Base-by-base conservation (phyloP, 2,888 invertebrate species). In the Caenorhabditis drosophilae region DNA sequence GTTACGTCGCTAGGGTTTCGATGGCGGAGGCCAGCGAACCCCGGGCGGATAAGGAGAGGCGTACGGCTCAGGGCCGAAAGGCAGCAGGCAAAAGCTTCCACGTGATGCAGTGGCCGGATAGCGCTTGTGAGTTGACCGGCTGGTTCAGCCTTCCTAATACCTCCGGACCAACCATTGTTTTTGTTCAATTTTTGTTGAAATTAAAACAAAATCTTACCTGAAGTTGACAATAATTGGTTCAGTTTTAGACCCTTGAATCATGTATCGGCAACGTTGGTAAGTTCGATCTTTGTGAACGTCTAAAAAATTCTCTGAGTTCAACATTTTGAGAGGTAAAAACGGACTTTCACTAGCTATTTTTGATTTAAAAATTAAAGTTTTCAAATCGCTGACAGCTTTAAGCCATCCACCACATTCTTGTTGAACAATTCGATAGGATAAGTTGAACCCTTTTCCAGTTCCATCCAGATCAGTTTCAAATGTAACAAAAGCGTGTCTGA, bases 401-500 rank as follows among this genome's bases (percentile, higher is more conserved):
- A 71, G 45, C 72, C 57, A 72, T 12, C 70, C 76, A 20, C 79
- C 79, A 55, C 79, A 79, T 4, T 72, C 73, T 15, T 64, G 23
- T 18, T 57, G 20, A 18, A 56, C 46, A 1, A 61, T 54, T 12
- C 57, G 26, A 51, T 78, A 78, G 2, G 60, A 54, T 15, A 78
- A 41, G 31, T 61, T 70, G 66, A 81, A 81, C 42, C 81, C 81
- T 27, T 57, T 67, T 46, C 54, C 77, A 25, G 44, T 60, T 20
- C 70, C 74, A 38, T 59, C 62, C 22, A 53, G 42, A 60, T 81
- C 82, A 1, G 78, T 67, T 35, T 72, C 74, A 49, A 81, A 81
- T 53, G 70, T 67, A 20, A 79, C 63, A 23, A 76, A 70, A n/a
- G 73, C 76, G 27, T 67, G 67, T 34, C 62, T 62, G 44, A 34